Conservation (phyloP, 2,888 invertebrate genomes). For the Notodonta ziczac region DNA sequence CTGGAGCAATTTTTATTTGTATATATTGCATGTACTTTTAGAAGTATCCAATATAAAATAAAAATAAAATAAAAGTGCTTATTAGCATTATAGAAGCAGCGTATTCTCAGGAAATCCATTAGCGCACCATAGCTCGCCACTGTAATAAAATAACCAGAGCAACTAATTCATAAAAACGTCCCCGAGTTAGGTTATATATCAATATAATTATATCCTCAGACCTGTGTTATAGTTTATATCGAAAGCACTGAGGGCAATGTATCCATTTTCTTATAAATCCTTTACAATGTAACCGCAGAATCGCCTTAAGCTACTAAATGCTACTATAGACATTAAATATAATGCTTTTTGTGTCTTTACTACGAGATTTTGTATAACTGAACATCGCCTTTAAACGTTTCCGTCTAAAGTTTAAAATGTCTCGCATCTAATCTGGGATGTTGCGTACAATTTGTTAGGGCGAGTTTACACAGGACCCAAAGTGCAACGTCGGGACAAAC, state of each 20-base stretch:
- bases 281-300: slow-evolving; percentile 73
- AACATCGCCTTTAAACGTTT: slow-evolving; percentile 44
- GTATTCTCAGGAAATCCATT: slow-evolving; percentile 37
- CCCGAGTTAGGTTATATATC: slow-evolving; percentile 59
- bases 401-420: slow-evolving; percentile 47
- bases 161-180: slow-evolving; percentile 58
- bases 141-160: slow-evolving; percentile 46
- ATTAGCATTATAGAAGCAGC: too few relatives aligned
- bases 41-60: too few relatives aligned
- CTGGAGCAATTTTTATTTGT: too few relatives aligned
- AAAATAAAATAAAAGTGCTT: too few relatives aligned
- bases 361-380: slow-evolving; percentile 10
- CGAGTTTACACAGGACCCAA: slow-evolving; percentile 80
- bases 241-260: slow-evolving; percentile 59
- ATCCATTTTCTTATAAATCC: slow-evolving; percentile 64
- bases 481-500: slow-evolving; percentile 82
- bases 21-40: too few relatives aligned
- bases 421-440: slow-evolving; percentile 28
- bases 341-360: slow-evolving; percentile 71
- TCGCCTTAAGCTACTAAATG: slow-evolving; percentile 77
- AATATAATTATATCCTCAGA: slow-evolving; percentile 64
- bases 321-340: slow-evolving; percentile 77
- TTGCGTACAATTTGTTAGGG: slow-evolving; percentile 69
- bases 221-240: slow-evolving; percentile 58
- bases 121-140: slow-evolving; percentile 24